Base-by-base conservation (phyloP, 2,113 vertebrate species). In the Lepus timidus region DNA sequence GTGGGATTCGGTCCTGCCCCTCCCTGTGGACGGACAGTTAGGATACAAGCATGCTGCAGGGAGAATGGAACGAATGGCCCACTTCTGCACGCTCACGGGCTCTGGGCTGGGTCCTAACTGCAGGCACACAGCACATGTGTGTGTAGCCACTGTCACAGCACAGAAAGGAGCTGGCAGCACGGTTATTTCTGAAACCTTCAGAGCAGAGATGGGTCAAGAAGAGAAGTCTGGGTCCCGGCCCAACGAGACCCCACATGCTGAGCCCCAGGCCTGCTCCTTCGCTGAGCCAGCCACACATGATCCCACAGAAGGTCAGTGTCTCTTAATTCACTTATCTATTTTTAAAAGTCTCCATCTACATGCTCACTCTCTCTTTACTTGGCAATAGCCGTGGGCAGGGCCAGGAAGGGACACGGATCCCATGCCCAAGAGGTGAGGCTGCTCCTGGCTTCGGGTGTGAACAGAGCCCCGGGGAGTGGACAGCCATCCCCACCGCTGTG, bases 361-460 rank as follows among this genome's bases (percentile, higher is more conserved):
- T 44, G 44, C 44, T 44, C 44, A 44, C 22, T 78, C 44, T 68
- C 36, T 68, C 61, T 90, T 75, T 36, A n/a, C 58, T 49, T 64
- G 29, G 84, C 14, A 12, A 22, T 22, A 65, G 58, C 13, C 31
- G 1, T 0, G 27, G 67, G 65, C 65, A 70, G 73, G 39, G 44
- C 1, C 7, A 62, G 4, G 58, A 81, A 52, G 55, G 89, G 81
- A 31, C 4, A 0, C 0, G 1, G 27, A 31, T 9, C 27, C 73
- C 16, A 12, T 14, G 36, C 16, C 29, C 71, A 61, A 58, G 51
- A 70, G 8, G 4, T 8, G 11, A 52, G 65, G 25, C 10, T 9
- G 2, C 33, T 0, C 0, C 1, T 5, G 0, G 0, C 89, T 2
- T 4, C 16, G 12, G 11, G 4, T 1, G 3, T 17, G 22, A 52